Evolutionary conservation across 2,888 invertebrate species (phyloP).

Genomic region (Cataglyphis livida): DNA sequence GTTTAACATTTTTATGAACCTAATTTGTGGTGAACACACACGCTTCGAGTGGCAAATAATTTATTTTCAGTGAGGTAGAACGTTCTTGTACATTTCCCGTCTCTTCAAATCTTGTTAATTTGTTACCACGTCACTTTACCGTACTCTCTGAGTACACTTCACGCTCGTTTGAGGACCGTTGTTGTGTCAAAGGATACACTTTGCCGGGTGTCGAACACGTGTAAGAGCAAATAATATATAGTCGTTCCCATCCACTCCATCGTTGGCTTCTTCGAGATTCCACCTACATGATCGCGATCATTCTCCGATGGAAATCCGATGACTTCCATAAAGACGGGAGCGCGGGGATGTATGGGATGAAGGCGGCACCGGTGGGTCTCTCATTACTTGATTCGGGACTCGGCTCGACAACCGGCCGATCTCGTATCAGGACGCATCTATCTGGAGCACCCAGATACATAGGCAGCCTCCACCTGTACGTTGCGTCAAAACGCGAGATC

Average conservation of each 20-base stretch:
- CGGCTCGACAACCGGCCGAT: conserved; percentile 65
- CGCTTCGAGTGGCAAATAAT: not conserved
- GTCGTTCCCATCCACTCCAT: conserved; percentile 34
- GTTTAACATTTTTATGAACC: not conserved
- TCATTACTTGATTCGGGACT: conserved; percentile 69
- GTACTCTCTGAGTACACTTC: not conserved
- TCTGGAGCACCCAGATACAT: conserved; percentile 73
- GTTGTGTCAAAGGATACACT: not conserved
- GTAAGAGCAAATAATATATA: conserved; percentile 53
- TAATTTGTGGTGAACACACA: not conserved
- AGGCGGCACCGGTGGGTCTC: conserved; percentile 71
- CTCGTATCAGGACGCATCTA: conserved; percentile 73
- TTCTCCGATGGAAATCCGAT: conserved; percentile 61
- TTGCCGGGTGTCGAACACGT: not conserved
- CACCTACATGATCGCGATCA: conserved; percentile 43
- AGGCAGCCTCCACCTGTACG: conserved; percentile 22
- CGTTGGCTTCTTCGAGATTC: not conserved
- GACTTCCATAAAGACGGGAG: conserved; percentile 72
- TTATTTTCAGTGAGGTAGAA: not conserved
- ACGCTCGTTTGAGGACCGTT: not conserved
- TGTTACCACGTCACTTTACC: not conserved
- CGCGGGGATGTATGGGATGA: conserved; percentile 57
- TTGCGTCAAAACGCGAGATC: conserved; percentile 41
- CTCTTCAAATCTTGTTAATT: not conserved
- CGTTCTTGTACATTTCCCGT: not conserved